phyloP scores from a whole-genome alignment of 1,140 invertebrate genomes.

The Ips typographus region DNA sequence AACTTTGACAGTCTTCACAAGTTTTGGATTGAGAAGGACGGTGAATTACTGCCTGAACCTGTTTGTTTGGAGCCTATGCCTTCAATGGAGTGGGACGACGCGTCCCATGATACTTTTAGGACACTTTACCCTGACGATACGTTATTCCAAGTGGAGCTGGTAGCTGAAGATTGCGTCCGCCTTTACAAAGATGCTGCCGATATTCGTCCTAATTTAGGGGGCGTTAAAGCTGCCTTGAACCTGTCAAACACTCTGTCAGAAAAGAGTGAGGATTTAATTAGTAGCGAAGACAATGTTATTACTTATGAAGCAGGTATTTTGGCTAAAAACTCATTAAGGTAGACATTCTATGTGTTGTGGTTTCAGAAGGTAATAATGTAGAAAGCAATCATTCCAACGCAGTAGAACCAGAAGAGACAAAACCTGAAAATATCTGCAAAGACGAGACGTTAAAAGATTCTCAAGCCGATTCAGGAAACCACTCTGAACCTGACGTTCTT shows the following conservation, averaged over 20 bases:
- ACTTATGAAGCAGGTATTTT: conserved; percentile 18
- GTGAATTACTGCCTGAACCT: conserved; percentile 59
- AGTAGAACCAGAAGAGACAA: not conserved
- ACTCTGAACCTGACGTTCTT: conserved; percentile 9
- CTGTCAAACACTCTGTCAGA: conserved; percentile 14
- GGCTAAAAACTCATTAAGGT: too few relatives aligned
- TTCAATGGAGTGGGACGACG: conserved; percentile 61
- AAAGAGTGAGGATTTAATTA: conserved; percentile 7
- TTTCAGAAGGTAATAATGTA: conserved; percentile 20
- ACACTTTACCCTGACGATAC: conserved; percentile 57
- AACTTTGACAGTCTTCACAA: conserved; percentile 46
- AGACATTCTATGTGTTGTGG: too few relatives aligned
- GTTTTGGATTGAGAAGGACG: conserved; percentile 50
- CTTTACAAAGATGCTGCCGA: conserved; percentile 43
- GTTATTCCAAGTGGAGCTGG: conserved; percentile 44
- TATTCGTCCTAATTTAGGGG: conserved; percentile 40
- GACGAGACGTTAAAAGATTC: not conserved
- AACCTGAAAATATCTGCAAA: not conserved
- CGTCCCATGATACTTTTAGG: conserved; percentile 62
- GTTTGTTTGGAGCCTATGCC: conserved; percentile 61
- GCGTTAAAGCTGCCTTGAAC: conserved; percentile 30
- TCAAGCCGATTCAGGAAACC: conserved; percentile 13
- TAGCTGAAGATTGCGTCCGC: conserved; percentile 38
- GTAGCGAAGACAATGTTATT: conserved; percentile 22
- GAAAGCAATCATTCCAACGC: conserved; percentile 14